A percentile compares a stretch with the other conserved stretches of the same genome.
phyloP scores from a whole-genome alignment of 2,113 vertebrate genomes.

The Setophaga kirtlandii region DNA sequence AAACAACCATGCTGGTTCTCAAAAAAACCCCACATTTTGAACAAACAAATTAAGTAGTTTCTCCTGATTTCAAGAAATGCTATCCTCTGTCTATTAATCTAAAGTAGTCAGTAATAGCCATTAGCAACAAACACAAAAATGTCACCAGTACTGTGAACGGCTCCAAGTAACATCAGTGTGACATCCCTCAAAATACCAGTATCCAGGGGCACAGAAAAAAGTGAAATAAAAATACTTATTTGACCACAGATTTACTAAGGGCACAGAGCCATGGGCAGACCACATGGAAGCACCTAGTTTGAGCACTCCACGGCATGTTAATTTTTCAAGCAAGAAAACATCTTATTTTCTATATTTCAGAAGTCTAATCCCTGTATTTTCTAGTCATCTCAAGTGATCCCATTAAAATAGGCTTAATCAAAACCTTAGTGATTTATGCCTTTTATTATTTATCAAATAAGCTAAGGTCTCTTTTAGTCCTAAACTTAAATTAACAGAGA shows the following conservation, averaged over 20 bases:
- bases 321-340: background rate
- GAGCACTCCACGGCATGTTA: background rate
- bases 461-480: background rate
- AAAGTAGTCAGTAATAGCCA: background rate
- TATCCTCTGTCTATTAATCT: background rate
- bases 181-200: background rate
- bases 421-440: background rate
- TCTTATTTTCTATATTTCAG: background rate
- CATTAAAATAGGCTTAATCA: background rate
- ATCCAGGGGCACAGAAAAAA: background rate
- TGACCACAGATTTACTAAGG: background rate
- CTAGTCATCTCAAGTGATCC: background rate
- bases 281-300: background rate
- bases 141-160: background rate
- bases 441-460: background rate
- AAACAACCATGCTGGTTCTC: background rate
- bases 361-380: background rate
- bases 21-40: fast-evolving
- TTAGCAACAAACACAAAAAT: background rate
- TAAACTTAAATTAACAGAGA: background rate
- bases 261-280: background rate
- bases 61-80: background rate
- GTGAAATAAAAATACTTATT: background rate
- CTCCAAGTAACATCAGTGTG: background rate
- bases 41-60: background rate